Base-by-base conservation (phyloP, 2,888 invertebrate genomes). In the Ophraella communa region DNA sequence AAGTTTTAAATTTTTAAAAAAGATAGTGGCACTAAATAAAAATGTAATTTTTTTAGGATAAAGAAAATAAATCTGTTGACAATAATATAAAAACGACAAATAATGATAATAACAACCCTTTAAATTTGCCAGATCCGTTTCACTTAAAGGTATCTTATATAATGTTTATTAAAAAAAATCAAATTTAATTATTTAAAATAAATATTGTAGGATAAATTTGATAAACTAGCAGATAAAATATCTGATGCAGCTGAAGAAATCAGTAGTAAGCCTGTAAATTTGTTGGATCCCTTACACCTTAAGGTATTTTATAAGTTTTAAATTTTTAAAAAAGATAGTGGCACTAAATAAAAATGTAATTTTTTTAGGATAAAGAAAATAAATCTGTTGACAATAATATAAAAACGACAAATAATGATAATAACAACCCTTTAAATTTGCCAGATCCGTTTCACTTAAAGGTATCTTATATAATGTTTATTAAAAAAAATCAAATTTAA, bases 121-220 rank as follows among this genome's bases (percentile, higher is more conserved):
- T 23, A 0, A 55, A 55, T 24, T 27, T 56, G 8, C 27, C 27
- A 11, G 56, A 56, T 56, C 56, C 56, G 1, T 45, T 56, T 5
- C 18, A 56, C 8, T 30, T 56, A 27, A 56, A 56, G 56, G 56
- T 56, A 21, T 18, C 17, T 42, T 33, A 33, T 11, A 33, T 33
- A 33, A 4, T 8, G 3, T 8, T 33, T 10, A 1, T 44, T 1
- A 20, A 18, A 4, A 10, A 20, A 18, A 8, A 10, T 20, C 1
- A 42, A 7, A 11, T 4, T n/a, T 5, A 42, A 23, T 14, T n/a
- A 3, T n/a, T n/a, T 3, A 35, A 35, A n/a, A 14, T 3, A n/a
- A 4, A 30, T 18, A 52, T 52, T 52, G 30, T 8, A 52, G 52
- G 52, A 52, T 18, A 52, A 52, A 30, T 5, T 18, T 27, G 18